Evolutionary conservation across 2,888 invertebrate species (phyloP).

Genomic region (Leptodirus hochenwartii): DNA sequence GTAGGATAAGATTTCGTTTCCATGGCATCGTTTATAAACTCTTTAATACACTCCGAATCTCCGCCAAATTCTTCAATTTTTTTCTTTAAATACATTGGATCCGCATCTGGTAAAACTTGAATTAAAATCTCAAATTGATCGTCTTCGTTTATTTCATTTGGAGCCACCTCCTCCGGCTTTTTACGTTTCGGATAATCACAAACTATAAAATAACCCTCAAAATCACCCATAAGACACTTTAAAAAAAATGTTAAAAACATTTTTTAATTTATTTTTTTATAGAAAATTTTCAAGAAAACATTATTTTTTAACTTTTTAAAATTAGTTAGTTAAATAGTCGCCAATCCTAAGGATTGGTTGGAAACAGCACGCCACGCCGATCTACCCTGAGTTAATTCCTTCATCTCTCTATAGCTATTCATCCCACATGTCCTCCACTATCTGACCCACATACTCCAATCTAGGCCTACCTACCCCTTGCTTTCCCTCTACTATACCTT

Average conservation of each 20-base stretch:
- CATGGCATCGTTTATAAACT: conserved; percentile 15
- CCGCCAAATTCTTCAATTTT: conserved; percentile 15
- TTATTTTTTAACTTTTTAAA: neutral
- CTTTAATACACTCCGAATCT: conserved; percentile 14
- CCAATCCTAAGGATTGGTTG: no score
- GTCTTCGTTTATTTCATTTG: conserved; percentile 16
- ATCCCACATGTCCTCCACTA: no score
- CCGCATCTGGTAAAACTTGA: conserved; percentile 19
- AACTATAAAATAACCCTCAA: conserved; percentile 8
- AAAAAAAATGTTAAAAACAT: conserved; percentile 5
- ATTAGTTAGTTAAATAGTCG: no score
- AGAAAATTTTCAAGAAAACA: no score
- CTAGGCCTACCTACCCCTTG: no score
- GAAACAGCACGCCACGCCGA: no score
- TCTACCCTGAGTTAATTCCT: no score
- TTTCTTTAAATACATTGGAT: conserved; percentile 17
- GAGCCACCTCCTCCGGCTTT: conserved; percentile 11
- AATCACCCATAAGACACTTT: conserved; percentile 1
- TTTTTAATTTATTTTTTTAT: conserved; percentile 1
- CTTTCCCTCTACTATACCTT: no score
- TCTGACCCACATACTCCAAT: no score
- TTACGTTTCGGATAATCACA: conserved; percentile 18
- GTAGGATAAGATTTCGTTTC: conserved; percentile 18
- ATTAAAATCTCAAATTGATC: conserved; percentile 17
- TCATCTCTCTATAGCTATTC: no score